Evolutionary conservation across 2,113 vertebrate species (phyloP).

Genomic region (Spheniscus mendiculus): DNA sequence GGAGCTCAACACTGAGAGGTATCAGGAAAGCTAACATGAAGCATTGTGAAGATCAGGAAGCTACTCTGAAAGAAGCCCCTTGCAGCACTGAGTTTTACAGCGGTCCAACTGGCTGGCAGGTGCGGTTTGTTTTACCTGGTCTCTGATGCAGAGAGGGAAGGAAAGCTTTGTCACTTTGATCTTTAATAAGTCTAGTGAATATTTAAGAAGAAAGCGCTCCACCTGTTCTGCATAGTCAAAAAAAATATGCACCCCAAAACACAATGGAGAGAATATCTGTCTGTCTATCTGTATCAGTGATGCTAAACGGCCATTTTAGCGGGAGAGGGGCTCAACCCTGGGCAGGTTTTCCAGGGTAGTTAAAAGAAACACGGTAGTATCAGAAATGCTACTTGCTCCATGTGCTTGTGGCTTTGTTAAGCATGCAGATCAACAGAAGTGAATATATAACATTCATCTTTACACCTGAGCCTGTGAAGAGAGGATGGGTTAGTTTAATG

Average conservation of each 20-base stretch:
- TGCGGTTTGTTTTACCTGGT: background rate
- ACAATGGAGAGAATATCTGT: background rate
- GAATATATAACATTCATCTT: background rate
- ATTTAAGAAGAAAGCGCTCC: background rate
- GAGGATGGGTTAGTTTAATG: background rate
- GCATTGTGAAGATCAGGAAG: background rate
- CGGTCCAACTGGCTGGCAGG: background rate
- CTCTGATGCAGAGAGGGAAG: background rate
- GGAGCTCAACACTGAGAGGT: background rate
- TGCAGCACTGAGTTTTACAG: background rate
- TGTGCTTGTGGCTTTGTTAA: background rate
- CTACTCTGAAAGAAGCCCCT: background rate
- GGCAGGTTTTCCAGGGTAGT: background rate
- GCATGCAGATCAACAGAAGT: background rate
- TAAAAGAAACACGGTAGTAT: fast-evolving
- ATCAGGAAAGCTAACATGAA: background rate
- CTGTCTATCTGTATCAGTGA: background rate
- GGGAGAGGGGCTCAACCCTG: background rate
- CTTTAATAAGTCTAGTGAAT: background rate
- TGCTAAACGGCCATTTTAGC: background rate
- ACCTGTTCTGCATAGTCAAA: background rate
- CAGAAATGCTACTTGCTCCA: background rate
- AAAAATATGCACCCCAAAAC: background rate
- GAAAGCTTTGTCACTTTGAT: background rate
- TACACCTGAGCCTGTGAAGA: background rate